Evolutionary conservation across 2,888 invertebrate species (phyloP), one percentile per base, ranked within the genome.

Genomic region (Hirudinaria manillensis): DNA sequence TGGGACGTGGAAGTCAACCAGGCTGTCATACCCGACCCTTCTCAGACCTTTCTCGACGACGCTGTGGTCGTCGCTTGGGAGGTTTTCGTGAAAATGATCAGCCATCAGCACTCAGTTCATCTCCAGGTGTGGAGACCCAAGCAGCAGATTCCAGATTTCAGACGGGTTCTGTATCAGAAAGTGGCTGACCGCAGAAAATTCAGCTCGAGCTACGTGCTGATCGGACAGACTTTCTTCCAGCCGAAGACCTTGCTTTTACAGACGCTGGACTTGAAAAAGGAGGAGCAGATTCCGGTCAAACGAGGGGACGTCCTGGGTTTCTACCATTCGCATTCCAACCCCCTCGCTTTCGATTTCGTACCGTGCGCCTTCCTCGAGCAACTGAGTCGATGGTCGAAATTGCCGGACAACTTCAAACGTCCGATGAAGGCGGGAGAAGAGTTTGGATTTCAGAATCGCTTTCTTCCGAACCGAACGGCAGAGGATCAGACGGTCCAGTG

Each of bases 31-130:
- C 77, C 78, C 4, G 78, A 79, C 55, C 79, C 79, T 16, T 65
- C 72, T 3, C 78, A 78, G 75, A 70, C 74, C 3, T 76, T 76
- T 24, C 74, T 78, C n/a, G 29, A 55, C 19, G 74, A 75, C 38
- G 77, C 74, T 24, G 74, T 76, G 16, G 51, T 79, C 70, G 74
- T 75, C 21, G 77, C 76, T 32, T 79, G 79, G 79, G 68, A 77
- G 66, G 71, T 77, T 27, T 79, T 77, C 55, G 78, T 74, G 70
- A 79, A 79, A 51, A 76, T 78, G 21, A 72, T 77, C 34, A 76
- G 76, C 27, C 65, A 75, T 10, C 76, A 77, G 51, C 79, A 79
- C 66, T 67, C 70, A 34, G 77, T 77, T 36, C 73, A 72, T 27
- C 51, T 74, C 32, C 74, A 76, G 51, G 71, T 74, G 7, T 75